Base-by-base conservation (phyloP, 2,113 vertebrate genomes). In the Corythornis madagascariensis region DNA sequence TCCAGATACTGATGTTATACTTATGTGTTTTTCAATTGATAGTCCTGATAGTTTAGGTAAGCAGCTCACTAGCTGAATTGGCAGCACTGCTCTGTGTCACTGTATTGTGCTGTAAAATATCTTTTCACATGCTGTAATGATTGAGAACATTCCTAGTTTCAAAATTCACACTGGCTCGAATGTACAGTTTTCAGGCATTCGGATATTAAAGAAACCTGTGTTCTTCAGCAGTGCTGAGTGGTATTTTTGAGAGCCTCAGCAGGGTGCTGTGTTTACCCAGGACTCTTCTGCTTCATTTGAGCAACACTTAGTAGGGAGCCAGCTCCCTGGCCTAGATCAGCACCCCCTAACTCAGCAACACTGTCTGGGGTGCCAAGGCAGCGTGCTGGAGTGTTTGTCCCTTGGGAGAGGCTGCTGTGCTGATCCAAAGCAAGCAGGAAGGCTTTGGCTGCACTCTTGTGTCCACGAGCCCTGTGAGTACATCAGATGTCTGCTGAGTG, bases 1-100 rank as follows among this genome's bases (percentile, higher is more conserved):
- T 94, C 99, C 99, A 70, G 99, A 99, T 96, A 99, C 99, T 2
- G 99, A 99, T 95, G 99, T 99, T 97, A 99, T 99, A 97, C 98
- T 99, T 92, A 99, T 99, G 99, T 99, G 99, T 97, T 99, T 99
- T 97, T 99, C 99, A 96, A 99, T 99, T 76, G 99, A 99, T 98
- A 99, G 99, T 93, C 99, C 99, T 72, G 99, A 99, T 98, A 99
- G 99, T 98, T 98, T 99, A 97, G 99, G 99, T 99, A 94, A 98
- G 98, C 95, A 56, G 42, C 33, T 74, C 20, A 29, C 21, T 48
- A 60, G 50, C 2, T 72, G 60, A 86, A 75, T 77, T 1, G 2
- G 74, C 87, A n/a, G 7, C 31, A 33, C 12, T 8, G 78, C 69
- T 79, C 57, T 92, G 4, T 29, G 35, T 79, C 1, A 1, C 17